These are phyloP conservation scores for Epizoanthus illoricatus DNA, from an alignment of 92 coral and sea anemone genomes.

Conservation along the genomic window DNA sequence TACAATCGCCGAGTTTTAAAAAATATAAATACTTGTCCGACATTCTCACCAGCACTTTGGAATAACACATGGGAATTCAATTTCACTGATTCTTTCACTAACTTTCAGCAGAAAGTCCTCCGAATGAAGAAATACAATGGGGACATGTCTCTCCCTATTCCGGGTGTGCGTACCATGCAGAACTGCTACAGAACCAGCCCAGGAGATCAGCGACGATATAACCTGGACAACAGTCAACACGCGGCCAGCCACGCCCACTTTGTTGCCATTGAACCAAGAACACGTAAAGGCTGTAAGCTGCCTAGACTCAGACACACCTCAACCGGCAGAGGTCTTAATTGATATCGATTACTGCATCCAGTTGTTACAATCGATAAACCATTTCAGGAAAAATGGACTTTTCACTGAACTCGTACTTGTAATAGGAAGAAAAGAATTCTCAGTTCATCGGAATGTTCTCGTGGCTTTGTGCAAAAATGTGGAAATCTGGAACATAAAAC, in stretches of 20 bases:
- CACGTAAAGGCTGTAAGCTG: neutral
- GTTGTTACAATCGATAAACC: constrained; percentile 5
- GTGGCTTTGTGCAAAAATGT: neutral
- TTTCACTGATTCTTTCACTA: neutral
- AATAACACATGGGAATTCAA: neutral
- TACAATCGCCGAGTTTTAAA: too few relatives aligned
- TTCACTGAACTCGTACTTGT: constrained; percentile 7
- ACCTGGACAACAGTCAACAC: neutral
- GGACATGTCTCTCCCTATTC: neutral
- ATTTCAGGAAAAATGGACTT: neutral
- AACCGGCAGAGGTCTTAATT: constrained; percentile 2
- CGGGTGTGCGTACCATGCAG: neutral
- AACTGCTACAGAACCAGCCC: neutral
- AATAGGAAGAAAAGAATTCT: neutral
- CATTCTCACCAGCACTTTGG: neutral
- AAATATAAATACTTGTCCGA: neutral
- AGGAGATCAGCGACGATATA: neutral
- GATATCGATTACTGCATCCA: neutral
- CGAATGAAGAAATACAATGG: neutral
- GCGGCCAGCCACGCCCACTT: constrained; percentile 11
- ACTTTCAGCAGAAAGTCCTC: neutral
- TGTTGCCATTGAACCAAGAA: constrained; percentile 3
- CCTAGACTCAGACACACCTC: neutral
- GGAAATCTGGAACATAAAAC: neutral
- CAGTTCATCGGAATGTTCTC: constrained; percentile 2